Evolutionary conservation across 2,797 vertebrate species (phyloP).

Genomic region (Platalea minor): DNA sequence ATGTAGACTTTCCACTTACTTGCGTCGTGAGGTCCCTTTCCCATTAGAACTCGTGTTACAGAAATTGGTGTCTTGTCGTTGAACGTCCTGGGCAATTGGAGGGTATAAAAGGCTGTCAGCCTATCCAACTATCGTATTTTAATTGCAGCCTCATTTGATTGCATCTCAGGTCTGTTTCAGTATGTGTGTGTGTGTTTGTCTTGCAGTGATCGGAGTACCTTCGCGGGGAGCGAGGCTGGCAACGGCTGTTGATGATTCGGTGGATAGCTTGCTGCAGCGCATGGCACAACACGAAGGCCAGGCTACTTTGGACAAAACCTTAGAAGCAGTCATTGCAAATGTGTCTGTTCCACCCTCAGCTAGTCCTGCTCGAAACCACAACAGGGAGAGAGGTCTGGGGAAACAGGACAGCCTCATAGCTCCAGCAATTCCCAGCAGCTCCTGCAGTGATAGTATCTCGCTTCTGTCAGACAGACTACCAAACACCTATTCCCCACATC

Average conservation of each 20-base stretch:
- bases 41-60: no score
- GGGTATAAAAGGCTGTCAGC: background rate
- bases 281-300: constrained; percentile 72
- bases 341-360: constrained; percentile 51
- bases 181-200: background rate
- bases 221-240: constrained; percentile 60
- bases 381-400: constrained; percentile 67
- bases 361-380: constrained; percentile 69
- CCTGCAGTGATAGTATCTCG: constrained; percentile 15
- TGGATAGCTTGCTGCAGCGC: constrained; percentile 74
- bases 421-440: constrained; percentile 48
- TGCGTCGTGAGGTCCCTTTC: rapidly evolving
- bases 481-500: constrained; percentile 69
- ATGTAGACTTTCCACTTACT: background rate
- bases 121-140: rapidly evolving
- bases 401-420: constrained; percentile 67
- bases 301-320: constrained; percentile 69
- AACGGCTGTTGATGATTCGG: constrained; percentile 60
- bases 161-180: background rate
- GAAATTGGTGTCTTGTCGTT: rapidly evolving
- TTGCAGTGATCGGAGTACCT: constrained; percentile 60
- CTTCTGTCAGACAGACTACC: constrained; percentile 65
- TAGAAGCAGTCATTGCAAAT: constrained; percentile 63
- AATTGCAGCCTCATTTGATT: no score
- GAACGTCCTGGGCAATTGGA: rapidly evolving